Evolutionary conservation across 2,888 invertebrate species (phyloP).

Genomic region (Drosophila picticornis): DNA sequence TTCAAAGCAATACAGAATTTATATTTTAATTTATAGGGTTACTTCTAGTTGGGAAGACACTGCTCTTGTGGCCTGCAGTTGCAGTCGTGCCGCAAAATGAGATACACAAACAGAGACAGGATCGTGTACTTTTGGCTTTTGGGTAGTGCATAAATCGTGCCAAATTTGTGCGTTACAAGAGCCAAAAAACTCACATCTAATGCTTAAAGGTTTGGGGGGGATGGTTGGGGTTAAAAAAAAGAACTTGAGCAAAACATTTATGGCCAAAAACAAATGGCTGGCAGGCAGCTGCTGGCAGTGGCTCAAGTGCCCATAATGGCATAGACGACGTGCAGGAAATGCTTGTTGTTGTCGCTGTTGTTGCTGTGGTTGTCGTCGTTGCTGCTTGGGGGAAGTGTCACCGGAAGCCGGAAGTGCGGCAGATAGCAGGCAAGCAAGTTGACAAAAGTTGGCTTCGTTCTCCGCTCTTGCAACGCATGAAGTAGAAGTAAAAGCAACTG

Average conservation of each 20-base stretch:
- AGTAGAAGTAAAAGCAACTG: constrained; percentile 35
- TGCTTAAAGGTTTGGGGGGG: neutral
- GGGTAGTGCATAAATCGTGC: constrained; percentile 59
- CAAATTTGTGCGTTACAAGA: constrained; percentile 54
- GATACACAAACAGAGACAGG: constrained; percentile 23
- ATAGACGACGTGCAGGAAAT: constrained; percentile 75
- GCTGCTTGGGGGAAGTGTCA: constrained; percentile 65
- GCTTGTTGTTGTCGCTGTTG: constrained; percentile 41
- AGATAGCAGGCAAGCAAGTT: constrained; percentile 64
- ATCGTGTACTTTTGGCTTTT: constrained; percentile 13
- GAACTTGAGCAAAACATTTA: constrained; percentile 66
- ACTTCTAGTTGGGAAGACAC: neutral
- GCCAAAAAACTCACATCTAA: constrained; percentile 34
- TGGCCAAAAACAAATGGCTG: constrained; percentile 66
- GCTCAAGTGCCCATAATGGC: constrained; percentile 79
- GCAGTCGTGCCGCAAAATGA: constrained; percentile 16
- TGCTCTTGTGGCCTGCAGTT: neutral
- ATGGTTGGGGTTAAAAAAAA: neutral
- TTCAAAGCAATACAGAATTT: neutral
- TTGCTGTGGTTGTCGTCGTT: constrained; percentile 12
- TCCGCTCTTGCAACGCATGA: constrained; percentile 28
- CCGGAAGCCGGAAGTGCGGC: constrained; percentile 77
- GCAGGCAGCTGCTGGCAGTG: constrained; percentile 65
- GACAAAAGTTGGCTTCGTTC: constrained; percentile 60
- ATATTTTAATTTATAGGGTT: neutral